Percentiles rank a stretch among this genome's conserved stretches.
Evolutionary conservation across 2,113 vertebrate species (phyloP).

Genomic region (Chloroceryle aenea): DNA sequence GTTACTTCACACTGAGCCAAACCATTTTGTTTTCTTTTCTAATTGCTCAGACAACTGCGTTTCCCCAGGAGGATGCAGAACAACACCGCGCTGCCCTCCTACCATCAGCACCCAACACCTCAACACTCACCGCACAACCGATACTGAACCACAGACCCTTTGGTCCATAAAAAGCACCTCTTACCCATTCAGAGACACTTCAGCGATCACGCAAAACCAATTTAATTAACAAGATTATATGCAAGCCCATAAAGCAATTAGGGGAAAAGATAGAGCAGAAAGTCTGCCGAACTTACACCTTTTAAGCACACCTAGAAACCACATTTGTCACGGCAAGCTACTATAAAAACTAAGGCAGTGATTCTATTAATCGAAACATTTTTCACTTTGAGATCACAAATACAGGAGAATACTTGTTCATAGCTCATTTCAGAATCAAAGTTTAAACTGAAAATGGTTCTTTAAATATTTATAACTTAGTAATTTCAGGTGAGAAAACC

Average conservation of each 20-base stretch:
- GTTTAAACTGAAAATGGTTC: no score
- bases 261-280: background rate
- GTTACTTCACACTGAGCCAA: background rate
- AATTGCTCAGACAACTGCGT: rapidly evolving
- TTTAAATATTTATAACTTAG: background rate
- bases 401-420: background rate
- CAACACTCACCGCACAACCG: background rate
- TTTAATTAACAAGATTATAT: constrained; percentile 15
- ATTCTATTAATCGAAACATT: background rate
- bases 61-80: rapidly evolving
- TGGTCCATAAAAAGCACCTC: background rate
- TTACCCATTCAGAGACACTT: background rate
- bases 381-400: constrained; percentile 16
- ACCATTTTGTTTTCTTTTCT: background rate
- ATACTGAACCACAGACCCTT: background rate
- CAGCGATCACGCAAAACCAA: background rate
- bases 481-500: constrained; percentile 15
- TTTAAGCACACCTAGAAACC: background rate
- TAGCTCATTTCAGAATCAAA: background rate
- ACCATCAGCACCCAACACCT: background rate
- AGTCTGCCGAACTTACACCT: background rate
- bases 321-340: background rate
- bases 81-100: rapidly evolving
- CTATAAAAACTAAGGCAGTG: background rate
- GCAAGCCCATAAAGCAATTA: background rate